phyloP scores from a whole-genome alignment of 1,140 invertebrate species.

The Scaptodrosophila lebanonensis region DNA sequence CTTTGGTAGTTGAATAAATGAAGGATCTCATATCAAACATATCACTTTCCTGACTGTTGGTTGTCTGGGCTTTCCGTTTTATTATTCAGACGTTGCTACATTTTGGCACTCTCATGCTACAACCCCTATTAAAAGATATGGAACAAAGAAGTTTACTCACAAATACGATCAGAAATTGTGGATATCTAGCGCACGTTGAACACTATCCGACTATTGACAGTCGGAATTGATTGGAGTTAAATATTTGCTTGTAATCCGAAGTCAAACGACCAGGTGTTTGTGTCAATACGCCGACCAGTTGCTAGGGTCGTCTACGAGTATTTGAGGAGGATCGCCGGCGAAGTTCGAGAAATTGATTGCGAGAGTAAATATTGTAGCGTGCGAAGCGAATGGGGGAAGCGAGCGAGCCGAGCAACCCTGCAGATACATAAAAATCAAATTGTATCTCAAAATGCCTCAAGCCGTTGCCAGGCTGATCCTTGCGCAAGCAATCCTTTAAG shows the following conservation, averaged over 20 bases:
- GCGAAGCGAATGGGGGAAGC: background rate
- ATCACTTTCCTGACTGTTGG: too few species aligned
- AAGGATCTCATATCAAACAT: too few species aligned
- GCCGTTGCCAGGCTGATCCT: slow-evolving; percentile 48
- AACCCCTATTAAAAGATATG: too few species aligned
- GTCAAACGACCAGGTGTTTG: slow-evolving; percentile 52
- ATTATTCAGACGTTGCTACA: too few species aligned
- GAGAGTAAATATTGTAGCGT: slow-evolving; percentile 14
- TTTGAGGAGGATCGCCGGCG: slow-evolving; percentile 54
- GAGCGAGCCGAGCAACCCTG: slow-evolving; percentile 22
- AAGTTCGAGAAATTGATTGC: slow-evolving; percentile 18
- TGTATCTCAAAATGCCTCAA: slow-evolving; percentile 45
- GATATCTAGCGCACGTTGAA: too few species aligned
- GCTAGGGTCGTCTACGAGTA: slow-evolving; percentile 29
- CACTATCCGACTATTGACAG: too few species aligned
- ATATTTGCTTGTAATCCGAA: slow-evolving; percentile 36
- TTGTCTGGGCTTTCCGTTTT: too few species aligned
- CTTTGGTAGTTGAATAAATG: too few species aligned
- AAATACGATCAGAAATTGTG: too few species aligned
- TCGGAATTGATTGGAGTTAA: slow-evolving; percentile 16
- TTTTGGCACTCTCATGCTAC: too few species aligned
- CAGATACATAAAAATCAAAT: slow-evolving; percentile 44
- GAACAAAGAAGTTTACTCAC: too few species aligned
- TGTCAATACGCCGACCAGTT: slow-evolving; percentile 50
- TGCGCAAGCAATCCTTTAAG: slow-evolving; percentile 11